phyloP scores from a whole-genome alignment of 2,888 invertebrate species.

The Meandrusa payeni region DNA sequence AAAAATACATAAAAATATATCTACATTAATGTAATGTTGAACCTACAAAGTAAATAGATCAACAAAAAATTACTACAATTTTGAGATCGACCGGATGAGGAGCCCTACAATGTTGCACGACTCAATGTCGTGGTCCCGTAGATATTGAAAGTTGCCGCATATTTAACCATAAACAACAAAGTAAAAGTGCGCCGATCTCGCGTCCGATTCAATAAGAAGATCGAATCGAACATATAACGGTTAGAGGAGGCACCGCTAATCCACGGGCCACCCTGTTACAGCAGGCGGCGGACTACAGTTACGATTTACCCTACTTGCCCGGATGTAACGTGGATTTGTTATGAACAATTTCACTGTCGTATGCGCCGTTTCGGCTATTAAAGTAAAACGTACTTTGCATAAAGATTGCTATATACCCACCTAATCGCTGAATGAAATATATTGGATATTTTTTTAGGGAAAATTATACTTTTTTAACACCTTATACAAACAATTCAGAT shows the following conservation, averaged over 20 bases:
- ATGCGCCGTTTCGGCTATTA: conserved; percentile 11
- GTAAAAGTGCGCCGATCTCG: conserved; percentile 21
- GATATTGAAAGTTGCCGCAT: conserved; percentile 6
- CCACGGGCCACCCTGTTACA: conserved; percentile 35
- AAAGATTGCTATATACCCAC: conserved; percentile 10
- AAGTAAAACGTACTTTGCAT: conserved; percentile 20
- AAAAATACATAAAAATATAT: too few species aligned
- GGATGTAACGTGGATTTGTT: conserved; percentile 33
- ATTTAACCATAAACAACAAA: neutral
- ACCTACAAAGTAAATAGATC: too few species aligned
- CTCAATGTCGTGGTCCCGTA: too few species aligned
- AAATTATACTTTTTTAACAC: neutral
- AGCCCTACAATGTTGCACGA: too few species aligned
- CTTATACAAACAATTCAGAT: too few species aligned
- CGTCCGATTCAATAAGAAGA: conserved; percentile 41
- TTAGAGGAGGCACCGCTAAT: conserved; percentile 36
- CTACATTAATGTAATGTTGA: too few species aligned
- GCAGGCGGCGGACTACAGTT: conserved; percentile 37
- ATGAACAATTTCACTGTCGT: conserved; percentile 28
- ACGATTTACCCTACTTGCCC: conserved; percentile 47
- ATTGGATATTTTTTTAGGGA: conserved; percentile 3
- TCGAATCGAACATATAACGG: conserved; percentile 40
- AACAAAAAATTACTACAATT: too few species aligned
- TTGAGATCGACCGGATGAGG: too few species aligned
- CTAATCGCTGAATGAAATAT: conserved; percentile 8